Evolutionary conservation across 2,888 invertebrate species (phyloP), one percentile per base, ranked within the genome.

Genomic region (Clunio marinus): DNA sequence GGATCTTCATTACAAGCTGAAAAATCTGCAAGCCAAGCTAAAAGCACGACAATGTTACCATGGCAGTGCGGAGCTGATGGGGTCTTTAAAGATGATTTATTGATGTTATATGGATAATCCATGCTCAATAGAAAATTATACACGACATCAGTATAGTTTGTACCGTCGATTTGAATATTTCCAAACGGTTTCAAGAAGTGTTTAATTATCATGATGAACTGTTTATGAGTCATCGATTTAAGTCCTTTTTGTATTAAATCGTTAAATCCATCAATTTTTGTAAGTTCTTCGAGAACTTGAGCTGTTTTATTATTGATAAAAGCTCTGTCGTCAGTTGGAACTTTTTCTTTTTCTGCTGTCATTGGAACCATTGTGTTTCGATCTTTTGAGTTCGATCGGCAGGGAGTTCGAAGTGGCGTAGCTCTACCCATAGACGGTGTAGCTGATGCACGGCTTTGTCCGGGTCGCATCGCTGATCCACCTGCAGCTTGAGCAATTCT

Each of bases 71-170:
- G 75, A 0, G 78, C 76, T 55, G 75, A 77, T 0, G 78, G 78
- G 2, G 79, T 78, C 71, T 77, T 76, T 5, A 79, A 70, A 75
- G 77, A 78, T 0, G 78, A 79, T 69, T 79, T 79, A 59, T 75
- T 77, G 20, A 78, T 70, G 2, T 73, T 74, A 70, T 75, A 73
- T 0, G 78, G 78, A 72, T 77, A 79, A 1, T 75, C 73, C 41
- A 3, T 7, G 69, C 76, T 74, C 13, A 74, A 73, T 24, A 79
- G 70, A 4, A 76, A 74, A 32, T 73, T 75, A 0, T 72, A 72
- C 1, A 78, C 76, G 35, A 76, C 75, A 17, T 78, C 78, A 0
- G 77, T 74, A 69, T 78, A 74, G 66, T 77, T 77, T 1, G 55
- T 70, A 17, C 74, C 74, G 15, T 46, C 46, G 4, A 77, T 74